Evolutionary conservation across 2,888 invertebrate genomes (phyloP).

Genomic region (Brenthis hecate): DNA sequence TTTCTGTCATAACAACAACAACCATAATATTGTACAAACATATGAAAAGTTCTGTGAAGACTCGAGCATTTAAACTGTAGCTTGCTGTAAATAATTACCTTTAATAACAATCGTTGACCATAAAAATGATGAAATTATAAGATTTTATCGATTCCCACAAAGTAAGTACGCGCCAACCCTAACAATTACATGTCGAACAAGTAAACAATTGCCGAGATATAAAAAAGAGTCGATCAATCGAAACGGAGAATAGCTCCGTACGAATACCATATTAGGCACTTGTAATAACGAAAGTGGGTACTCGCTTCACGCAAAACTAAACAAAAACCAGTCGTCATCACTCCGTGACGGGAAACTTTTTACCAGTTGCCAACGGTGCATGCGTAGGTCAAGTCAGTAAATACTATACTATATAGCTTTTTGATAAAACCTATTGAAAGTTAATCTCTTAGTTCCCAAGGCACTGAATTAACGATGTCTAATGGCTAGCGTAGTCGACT

Average conservation of each 20-base stretch:
- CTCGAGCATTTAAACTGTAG: too few species aligned
- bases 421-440: too few species aligned
- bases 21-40: too few species aligned
- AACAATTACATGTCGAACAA: slow-evolving; percentile 30
- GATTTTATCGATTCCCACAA: slow-evolving; percentile 2
- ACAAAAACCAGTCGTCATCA: slow-evolving; percentile 33
- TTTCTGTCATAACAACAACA: too few species aligned
- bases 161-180: slow-evolving; percentile 5
- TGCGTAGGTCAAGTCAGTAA: slow-evolving; percentile 15
- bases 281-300: slow-evolving; percentile 40
- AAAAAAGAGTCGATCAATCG: slow-evolving; percentile 40
- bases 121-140: neutral
- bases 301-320: slow-evolving; percentile 35
- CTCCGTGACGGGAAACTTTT: slow-evolving; percentile 34
- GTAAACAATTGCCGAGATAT: slow-evolving; percentile 32
- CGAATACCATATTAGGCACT: slow-evolving; percentile 38
- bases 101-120: too few species aligned
- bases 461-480: too few species aligned
- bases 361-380: slow-evolving; percentile 21
- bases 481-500: too few species aligned
- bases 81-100: too few species aligned
- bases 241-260: slow-evolving; percentile 40
- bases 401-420: slow-evolving; percentile 4
- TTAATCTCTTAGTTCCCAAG: too few species aligned
- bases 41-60: too few species aligned